Conservation (phyloP, 1,140 invertebrate species). For the Zelostemma sp. region DNA sequence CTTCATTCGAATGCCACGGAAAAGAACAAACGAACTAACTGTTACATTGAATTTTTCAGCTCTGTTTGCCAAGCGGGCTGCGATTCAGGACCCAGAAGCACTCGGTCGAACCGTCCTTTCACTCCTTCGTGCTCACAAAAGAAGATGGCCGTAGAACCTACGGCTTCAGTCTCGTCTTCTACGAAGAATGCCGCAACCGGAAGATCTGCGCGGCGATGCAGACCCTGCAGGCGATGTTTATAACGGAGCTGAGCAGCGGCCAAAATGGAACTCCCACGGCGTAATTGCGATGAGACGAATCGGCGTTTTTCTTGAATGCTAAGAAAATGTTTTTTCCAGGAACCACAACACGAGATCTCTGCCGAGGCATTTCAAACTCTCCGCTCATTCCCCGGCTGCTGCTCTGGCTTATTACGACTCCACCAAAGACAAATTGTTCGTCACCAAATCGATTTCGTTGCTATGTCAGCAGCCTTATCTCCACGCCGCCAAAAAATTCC, state of each 20-base stretch:
- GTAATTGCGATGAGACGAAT: no score
- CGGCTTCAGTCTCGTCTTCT: conserved; percentile 95
- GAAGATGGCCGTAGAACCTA: conserved; percentile 95
- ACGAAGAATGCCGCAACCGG: conserved; percentile 92
- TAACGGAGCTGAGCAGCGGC: conserved; percentile 88
- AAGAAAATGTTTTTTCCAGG: conserved; percentile 11
- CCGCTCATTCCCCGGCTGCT: conserved; percentile 79
- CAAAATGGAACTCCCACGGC: conserved; percentile 72
- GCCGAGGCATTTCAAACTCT: conserved; percentile 89
- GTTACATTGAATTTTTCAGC: conserved; percentile 71
- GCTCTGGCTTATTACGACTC: conserved; percentile 92
- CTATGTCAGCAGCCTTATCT: conserved; percentile 93
- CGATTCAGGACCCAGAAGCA: conserved; percentile 96
- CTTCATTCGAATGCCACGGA: no score
- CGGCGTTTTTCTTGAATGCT: conserved; percentile 12
- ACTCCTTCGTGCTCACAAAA: conserved; percentile 96
- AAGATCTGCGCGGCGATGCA: conserved; percentile 96
- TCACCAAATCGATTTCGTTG: conserved; percentile 94
- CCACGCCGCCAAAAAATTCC: conserved; percentile 85
- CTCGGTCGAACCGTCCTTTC: conserved; percentile 88
- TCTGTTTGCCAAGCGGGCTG: conserved; percentile 93
- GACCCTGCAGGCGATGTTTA: conserved; percentile 93
- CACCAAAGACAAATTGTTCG: conserved; percentile 92
- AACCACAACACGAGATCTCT: conserved; percentile 80
- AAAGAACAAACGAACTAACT: no score